phyloP scores from a whole-genome alignment of 1,140 invertebrate species.

The Gryllus bimaculatus region DNA sequence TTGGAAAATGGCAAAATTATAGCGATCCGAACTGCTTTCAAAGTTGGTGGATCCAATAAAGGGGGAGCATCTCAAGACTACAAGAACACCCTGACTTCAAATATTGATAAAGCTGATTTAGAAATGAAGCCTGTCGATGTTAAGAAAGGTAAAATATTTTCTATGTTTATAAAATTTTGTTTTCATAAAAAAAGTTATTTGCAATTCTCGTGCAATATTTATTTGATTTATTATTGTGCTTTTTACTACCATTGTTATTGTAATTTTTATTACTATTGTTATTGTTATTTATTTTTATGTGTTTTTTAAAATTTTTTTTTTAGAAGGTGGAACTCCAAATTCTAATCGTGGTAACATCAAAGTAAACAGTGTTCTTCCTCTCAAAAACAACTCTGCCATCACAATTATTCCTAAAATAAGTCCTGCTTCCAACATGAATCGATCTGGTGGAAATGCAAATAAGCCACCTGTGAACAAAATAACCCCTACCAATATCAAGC shows the following conservation, averaged over 20 bases:
- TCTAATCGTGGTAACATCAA: constrained; percentile 11
- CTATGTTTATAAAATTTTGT: constrained; percentile 7
- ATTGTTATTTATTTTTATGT: neutral
- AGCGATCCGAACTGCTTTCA: constrained; percentile 75
- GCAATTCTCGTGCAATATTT: too few species aligned
- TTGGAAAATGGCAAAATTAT: constrained; percentile 92
- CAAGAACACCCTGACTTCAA: neutral
- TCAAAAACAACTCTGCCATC: constrained; percentile 57
- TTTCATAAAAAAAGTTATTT: neutral
- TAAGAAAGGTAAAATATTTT: constrained; percentile 15
- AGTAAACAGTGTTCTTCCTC: constrained; percentile 37
- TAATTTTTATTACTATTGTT: neutral
- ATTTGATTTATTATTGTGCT: too few species aligned
- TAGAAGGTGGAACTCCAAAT: neutral
- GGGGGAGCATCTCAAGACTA: constrained; percentile 25
- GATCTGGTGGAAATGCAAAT: neutral
- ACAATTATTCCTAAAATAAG: constrained; percentile 49
- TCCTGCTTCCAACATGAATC: constrained; percentile 9
- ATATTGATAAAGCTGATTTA: constrained; percentile 9
- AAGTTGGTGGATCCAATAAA: constrained; percentile 39
- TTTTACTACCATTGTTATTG: neutral
- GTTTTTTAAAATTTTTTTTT: constrained; percentile 10
- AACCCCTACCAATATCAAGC: neutral
- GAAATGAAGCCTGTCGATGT: constrained; percentile 14
- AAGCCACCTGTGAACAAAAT: neutral